Percentiles rank a stretch among this genome's conserved stretches.
Evolutionary conservation across 2,113 vertebrate species (phyloP).

Genomic region (Glaucidium brasilianum): DNA sequence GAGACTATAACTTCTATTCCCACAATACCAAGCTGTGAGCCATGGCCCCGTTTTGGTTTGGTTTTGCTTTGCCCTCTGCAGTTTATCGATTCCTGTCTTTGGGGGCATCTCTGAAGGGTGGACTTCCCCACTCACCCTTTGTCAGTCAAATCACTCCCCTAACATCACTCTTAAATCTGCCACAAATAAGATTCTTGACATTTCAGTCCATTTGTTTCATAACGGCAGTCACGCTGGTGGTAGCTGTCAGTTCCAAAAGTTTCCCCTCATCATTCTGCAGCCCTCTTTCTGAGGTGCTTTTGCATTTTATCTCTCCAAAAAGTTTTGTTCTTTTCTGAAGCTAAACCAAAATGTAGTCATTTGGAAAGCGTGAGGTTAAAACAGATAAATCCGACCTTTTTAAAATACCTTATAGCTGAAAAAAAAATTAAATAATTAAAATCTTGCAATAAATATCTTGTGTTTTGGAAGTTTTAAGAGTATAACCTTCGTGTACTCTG

Average conservation of each 20-base stretch:
- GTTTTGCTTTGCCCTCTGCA: not conserved
- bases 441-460: not conserved
- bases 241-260: not conserved
- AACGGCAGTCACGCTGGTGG: not conserved
- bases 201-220: not conserved
- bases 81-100: accelerated
- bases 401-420: not conserved
- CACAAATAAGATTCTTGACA: not conserved
- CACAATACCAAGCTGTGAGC: not conserved
- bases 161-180: not conserved
- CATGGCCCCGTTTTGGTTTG: accelerated
- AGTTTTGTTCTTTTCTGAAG: not conserved
- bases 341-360: not conserved
- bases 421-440: not conserved
- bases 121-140: not conserved
- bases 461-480: not conserved
- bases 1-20: not conserved
- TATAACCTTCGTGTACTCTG: not conserved
- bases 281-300: not conserved
- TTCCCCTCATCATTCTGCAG: not conserved
- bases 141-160: not conserved
- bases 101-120: accelerated
- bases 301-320: not conserved
- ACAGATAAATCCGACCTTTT: not conserved
- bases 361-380: not conserved